Evolutionary conservation across 2,888 invertebrate genomes (phyloP), one percentile per base, ranked within the genome.

Genomic region (Labia minor): DNA sequence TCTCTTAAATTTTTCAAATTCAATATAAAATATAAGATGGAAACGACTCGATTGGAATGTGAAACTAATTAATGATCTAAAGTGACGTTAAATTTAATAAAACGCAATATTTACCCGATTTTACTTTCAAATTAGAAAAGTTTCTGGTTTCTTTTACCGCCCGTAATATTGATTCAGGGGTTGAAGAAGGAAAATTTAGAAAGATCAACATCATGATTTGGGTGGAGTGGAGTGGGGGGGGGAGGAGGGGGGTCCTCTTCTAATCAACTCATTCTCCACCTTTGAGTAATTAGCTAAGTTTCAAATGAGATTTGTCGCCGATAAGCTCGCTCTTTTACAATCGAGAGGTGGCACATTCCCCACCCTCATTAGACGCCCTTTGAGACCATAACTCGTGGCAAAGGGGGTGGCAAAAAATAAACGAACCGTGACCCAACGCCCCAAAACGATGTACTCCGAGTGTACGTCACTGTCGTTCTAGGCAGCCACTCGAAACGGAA

Each of bases 301-400:
- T 49, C 49, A 49, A 49, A 49, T 49, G 49, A 49, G 49, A 49
- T 49, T 49, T 49, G 49, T 49, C 49, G 49, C 49, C 49, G 49
- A 49, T 49, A 49, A 49, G 49, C 49, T 49, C 16, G 3, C 49
- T 49, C 49, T 49, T 14, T 49, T 49, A 49, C 49, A 49, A 49
- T 49, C 14, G 49, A 49, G 49, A 49, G 49, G 49, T 10, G 49
- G 49, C 49, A 3, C n/a, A 10, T 49, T 4, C 8, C 49, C 16
- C 49, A 49, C 49, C 49, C 49, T 49, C 49, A 49, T 49, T 49
- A 49, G 49, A 14, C 49, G 49, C 49, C 49, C 49, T 49, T 49
- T 49, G 49, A 49, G 49, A 16, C 49, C 49, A 49, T 49, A 49
- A 49, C 49, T 49, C 49, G 49, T 49, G 49, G 49, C 49, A 49